Conservation (phyloP, 1,140 invertebrate genomes). For the Trichoplusia ni region DNA sequence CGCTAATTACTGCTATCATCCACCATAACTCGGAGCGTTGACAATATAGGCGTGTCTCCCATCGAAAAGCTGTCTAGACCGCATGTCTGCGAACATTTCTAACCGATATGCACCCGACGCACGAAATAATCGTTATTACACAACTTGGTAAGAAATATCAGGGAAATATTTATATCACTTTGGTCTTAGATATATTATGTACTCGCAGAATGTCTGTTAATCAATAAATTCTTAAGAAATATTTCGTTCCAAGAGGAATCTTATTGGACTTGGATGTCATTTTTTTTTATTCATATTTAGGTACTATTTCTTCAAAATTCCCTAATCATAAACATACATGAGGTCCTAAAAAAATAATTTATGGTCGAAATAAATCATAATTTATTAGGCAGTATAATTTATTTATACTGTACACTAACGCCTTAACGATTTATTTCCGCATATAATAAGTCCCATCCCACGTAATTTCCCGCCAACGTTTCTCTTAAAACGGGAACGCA, state of each 20-base stretch:
- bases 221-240: neutral
- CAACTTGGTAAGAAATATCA: too few species aligned
- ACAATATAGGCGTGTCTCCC: too few species aligned
- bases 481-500: constrained; percentile 39
- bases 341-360: neutral
- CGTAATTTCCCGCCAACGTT: constrained; percentile 41
- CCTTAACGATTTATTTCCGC: constrained; percentile 24
- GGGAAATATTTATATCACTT: too few species aligned
- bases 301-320: neutral
- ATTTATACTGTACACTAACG: constrained; percentile 14
- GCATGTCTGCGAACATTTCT: too few species aligned
- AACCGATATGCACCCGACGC: too few species aligned
- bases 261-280: neutral
- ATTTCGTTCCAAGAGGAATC: too few species aligned
- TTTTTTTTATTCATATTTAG: neutral
- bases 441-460: constrained; percentile 11
- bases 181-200: too few species aligned
- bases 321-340: neutral
- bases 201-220: too few species aligned
- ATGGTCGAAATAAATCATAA: constrained; percentile 14
- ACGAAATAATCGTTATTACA: too few species aligned
- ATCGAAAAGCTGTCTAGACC: too few species aligned
- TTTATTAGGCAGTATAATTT: constrained; percentile 21
- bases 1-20: too few species aligned
- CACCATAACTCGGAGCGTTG: too few species aligned